Evolutionary conservation across 2,888 invertebrate species (phyloP).

Genomic region (Coelinius sp.): DNA sequence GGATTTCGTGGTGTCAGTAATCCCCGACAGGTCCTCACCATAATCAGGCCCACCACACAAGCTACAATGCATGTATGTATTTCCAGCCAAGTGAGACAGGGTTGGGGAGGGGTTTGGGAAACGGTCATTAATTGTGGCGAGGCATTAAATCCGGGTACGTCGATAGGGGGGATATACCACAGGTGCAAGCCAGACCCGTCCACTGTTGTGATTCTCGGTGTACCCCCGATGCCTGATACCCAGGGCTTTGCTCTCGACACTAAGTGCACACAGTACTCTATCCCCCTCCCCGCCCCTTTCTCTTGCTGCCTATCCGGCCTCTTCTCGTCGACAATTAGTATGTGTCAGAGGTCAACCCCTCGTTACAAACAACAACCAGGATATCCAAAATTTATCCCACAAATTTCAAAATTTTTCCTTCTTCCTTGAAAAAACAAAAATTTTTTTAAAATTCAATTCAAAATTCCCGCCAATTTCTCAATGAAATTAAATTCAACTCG

Average conservation of each 20-base stretch:
- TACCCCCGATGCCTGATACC: conserved; percentile 33
- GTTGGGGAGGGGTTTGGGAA: no score
- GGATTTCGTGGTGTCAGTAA: conserved; percentile 37
- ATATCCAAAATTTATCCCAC: not conserved
- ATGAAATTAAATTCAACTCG: no score
- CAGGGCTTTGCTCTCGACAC: conserved; percentile 31
- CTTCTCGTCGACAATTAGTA: conserved; percentile 29
- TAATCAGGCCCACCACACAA: conserved; percentile 10
- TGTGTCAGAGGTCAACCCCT: conserved; percentile 31
- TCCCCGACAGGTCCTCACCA: conserved; percentile 23
- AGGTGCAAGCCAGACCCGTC: conserved; percentile 40
- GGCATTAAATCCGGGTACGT: conserved; percentile 55
- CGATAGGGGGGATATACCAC: conserved; percentile 49
- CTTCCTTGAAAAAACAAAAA: no score
- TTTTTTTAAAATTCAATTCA: no score
- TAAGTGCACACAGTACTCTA: conserved; percentile 33
- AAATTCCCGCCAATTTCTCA: no score
- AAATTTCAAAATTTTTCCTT: not conserved
- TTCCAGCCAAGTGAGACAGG: conserved; percentile 11
- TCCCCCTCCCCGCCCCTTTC: conserved; percentile 4
- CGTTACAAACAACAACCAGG: not conserved
- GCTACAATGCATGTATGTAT: conserved; percentile 20
- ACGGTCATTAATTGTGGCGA: conserved; percentile 55
- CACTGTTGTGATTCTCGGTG: conserved; percentile 25
- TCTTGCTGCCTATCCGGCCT: no score